Evolutionary conservation across 2,888 invertebrate genomes (phyloP), one percentile per base, ranked within the genome.

Genomic region (Athripsodes cinereus): DNA sequence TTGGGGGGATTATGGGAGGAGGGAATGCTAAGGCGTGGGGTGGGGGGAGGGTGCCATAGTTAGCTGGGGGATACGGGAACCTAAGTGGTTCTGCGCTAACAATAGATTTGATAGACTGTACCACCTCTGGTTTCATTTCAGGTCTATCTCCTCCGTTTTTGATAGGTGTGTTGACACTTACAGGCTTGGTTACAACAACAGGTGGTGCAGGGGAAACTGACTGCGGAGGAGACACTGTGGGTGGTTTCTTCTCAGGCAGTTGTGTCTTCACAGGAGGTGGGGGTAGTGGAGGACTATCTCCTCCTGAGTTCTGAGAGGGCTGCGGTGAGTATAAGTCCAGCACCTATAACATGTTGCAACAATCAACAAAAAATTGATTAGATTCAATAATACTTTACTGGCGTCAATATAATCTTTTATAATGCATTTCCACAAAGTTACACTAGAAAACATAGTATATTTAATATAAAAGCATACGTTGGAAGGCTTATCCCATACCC

Each of bases 321-420:
- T 89, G 82, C 66, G 88, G 86, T 1, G 92, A 90, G 74, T 97
- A 97, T 59, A 97, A 76, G 74, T 97, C 97, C 63, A 97, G 73
- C 11, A 87, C 86, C 77, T 86, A 69, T 0, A 68, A 69, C 35
- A 20, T 11, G 26, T 8, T 40, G 40, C 16, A 47, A 47, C 19
- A 47, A 10, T 47, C 13, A 19, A n/a, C 2, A 47, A 47, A 40
- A 8, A 31, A 31, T 31, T n/a, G 31, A 31, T 31, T 31, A 31
- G 31, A 31, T 8, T 31, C 31, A 31, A 31, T 31, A 31, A 8
- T 31, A 31, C 31, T 6, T n/a, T n/a, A n/a, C n/a, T n/a, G n/a
- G n/a, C n/a, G n/a, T n/a, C n/a, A n/a, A n/a, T n/a, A n/a, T n/a
- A n/a, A n/a, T n/a, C n/a, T n/a, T n/a, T n/a, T n/a, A n/a, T n/a